Evolutionary conservation across 2,113 vertebrate species (phyloP).

Genomic region (Antennarius striatus): DNA sequence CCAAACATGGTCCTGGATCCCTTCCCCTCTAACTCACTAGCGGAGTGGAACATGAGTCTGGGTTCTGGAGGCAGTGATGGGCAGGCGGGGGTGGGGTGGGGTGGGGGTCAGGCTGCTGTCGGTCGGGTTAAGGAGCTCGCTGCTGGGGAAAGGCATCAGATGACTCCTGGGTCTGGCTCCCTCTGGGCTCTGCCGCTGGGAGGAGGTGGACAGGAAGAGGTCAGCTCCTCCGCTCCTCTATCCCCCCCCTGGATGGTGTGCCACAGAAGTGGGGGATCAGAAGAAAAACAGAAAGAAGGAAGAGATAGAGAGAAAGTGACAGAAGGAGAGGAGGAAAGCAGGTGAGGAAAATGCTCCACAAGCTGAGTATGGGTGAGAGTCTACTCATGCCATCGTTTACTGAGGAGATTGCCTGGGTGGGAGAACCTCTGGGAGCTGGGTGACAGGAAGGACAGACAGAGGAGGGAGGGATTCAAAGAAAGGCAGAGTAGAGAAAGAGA

Average conservation of each 20-base stretch:
- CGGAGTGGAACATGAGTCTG: constrained; percentile 13
- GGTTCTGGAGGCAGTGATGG: constrained; percentile 24
- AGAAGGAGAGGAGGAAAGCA: constrained; percentile 14
- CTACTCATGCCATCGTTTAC: constrained; percentile 66
- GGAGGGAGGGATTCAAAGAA: constrained; percentile 40
- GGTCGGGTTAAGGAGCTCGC: constrained; percentile 51
- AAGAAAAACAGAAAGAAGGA: neutral
- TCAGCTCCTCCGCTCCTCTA: constrained; percentile 52
- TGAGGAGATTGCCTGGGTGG: constrained; percentile 44
- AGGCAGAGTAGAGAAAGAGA: constrained; percentile 20
- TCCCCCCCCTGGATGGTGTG: constrained; percentile 33
- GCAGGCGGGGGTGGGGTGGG: neutral
- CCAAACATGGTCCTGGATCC: constrained; percentile 88
- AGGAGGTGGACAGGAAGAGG: constrained; percentile 48
- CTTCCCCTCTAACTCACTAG: constrained; percentile 65
- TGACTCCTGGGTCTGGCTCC: constrained; percentile 28
- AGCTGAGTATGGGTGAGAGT: constrained; percentile 55
- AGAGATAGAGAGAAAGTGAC: constrained; percentile 3
- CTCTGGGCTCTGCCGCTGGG: constrained; percentile 26
- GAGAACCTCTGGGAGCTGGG: constrained; percentile 51
- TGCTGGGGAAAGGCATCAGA: constrained; percentile 60
- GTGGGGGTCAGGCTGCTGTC: constrained; percentile 13
- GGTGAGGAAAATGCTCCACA: constrained; percentile 33
- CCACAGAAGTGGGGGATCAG: constrained; percentile 21
- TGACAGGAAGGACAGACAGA: constrained; percentile 52